A percentile compares a stretch with the other conserved stretches of the same genome.
These are phyloP conservation scores for Hyposmocoma kahamanoa DNA, from an alignment of 1,140 invertebrate genomes.

Conservation along the genomic window DNA sequence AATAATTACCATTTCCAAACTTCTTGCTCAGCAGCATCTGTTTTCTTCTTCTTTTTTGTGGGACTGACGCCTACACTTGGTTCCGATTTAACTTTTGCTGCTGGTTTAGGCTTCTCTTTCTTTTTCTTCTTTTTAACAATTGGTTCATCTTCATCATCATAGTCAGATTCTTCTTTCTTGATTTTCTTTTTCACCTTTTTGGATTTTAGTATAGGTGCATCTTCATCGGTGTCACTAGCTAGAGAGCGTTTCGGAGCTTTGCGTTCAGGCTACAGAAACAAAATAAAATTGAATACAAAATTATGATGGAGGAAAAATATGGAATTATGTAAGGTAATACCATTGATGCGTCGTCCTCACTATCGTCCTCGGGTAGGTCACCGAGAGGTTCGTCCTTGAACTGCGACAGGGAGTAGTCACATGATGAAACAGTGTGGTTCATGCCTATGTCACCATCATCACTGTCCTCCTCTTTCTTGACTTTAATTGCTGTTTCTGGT, in stretches of 20 bases:
- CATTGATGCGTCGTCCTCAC: constrained; percentile 84
- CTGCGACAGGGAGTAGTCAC: constrained; percentile 79
- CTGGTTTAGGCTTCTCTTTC: constrained; percentile 47
- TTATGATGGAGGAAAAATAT: too few species aligned
- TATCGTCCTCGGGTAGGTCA: constrained; percentile 66
- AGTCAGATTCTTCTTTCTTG: constrained; percentile 72
- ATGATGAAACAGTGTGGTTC: constrained; percentile 76
- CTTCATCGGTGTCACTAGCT: constrained; percentile 67
- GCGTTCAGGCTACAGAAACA: constrained; percentile 69
- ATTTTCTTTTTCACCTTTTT: constrained; percentile 84
- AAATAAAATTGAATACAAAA: neutral
- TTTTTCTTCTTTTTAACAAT: constrained; percentile 73
- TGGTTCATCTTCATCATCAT: constrained; percentile 77
- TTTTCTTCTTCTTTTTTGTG: constrained; percentile 83
- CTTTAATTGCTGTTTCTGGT: too few species aligned
- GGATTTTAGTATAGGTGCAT: constrained; percentile 48
- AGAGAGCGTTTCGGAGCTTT: constrained; percentile 79
- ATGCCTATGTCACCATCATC: constrained; percentile 47
- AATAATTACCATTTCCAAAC: constrained; percentile 93
- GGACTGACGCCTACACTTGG: constrained; percentile 52
- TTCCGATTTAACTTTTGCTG: constrained; percentile 44
- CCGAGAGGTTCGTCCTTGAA: constrained; percentile 72
- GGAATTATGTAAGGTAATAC: too few species aligned
- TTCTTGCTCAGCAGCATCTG: constrained; percentile 87
- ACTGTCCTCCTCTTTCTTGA: constrained; percentile 51